A percentile compares a stretch with the other conserved stretches of the same genome.
phyloP scores from a whole-genome alignment of 2,113 vertebrate species.

The Notothenia rossii region DNA sequence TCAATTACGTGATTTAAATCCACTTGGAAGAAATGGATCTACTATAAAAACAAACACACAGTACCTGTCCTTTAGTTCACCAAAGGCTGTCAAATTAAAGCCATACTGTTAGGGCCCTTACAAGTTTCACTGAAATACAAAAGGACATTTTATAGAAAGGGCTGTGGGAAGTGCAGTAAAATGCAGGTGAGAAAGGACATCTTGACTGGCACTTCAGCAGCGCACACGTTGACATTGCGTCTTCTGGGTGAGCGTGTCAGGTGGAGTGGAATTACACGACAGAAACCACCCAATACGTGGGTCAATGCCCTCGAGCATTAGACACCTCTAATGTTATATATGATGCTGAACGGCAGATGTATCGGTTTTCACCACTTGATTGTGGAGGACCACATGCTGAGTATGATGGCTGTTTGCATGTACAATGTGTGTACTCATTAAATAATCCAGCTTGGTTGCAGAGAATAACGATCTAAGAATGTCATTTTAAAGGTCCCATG shows the following conservation, averaged over 20 bases:
- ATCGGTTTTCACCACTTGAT: neutral
- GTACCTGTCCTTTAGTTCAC: neutral
- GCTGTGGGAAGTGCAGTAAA: neutral
- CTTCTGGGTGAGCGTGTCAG: constrained; percentile 8
- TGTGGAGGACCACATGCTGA: neutral
- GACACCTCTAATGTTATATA: neutral
- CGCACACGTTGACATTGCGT: constrained; percentile 32
- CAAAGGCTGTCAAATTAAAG: neutral
- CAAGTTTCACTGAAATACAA: neutral
- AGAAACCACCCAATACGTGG: neutral
- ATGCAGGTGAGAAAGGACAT: neutral
- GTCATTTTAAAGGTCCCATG: no score
- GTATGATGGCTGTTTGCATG: neutral
- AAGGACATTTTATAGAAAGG: neutral
- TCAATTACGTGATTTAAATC: constrained; percentile 29
- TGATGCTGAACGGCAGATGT: neutral
- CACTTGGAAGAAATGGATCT: constrained; percentile 7
- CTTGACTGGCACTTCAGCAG: constrained; percentile 16
- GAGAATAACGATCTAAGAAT: neutral
- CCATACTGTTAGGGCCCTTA: neutral
- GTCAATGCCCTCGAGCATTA: constrained; percentile 8
- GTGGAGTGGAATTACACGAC: constrained; percentile 16
- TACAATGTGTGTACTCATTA: neutral
- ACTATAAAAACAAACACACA: neutral
- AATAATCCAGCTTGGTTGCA: neutral